Conservation (phyloP, 2,888 invertebrate species). For the Cheilosia impressa region DNA sequence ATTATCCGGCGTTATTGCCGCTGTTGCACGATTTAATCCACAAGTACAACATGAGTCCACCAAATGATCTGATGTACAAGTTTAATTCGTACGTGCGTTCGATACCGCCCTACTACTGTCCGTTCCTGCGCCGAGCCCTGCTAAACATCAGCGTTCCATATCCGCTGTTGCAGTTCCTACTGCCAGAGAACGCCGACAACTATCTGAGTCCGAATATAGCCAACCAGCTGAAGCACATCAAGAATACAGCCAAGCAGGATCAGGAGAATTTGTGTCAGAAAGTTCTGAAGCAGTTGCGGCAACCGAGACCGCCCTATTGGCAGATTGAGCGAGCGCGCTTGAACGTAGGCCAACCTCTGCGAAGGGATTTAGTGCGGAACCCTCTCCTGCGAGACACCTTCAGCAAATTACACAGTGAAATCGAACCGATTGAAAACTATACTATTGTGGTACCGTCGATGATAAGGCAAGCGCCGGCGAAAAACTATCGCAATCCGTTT, state of each 20-base stretch:
- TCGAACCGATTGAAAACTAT: slow-evolving; percentile 93
- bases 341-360: slow-evolving; percentile 88
- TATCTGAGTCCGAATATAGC: slow-evolving; percentile 96
- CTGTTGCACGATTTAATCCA: slow-evolving; percentile 97
- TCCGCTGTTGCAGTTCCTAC: slow-evolving; percentile 91
- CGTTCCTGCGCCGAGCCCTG: slow-evolving; percentile 95
- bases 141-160: slow-evolving; percentile 95
- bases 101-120: slow-evolving; percentile 97
- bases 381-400: slow-evolving; percentile 93
- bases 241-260: slow-evolving; percentile 96
- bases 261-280: slow-evolving; percentile 92
- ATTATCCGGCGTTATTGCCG: slow-evolving; percentile 97
- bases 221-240: slow-evolving; percentile 97
- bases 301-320: slow-evolving; percentile 84
- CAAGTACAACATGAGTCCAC: slow-evolving; percentile 95
- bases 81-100: slow-evolving; percentile 97
- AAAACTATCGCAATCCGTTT: slow-evolving; percentile 95
- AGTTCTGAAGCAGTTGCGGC: slow-evolving; percentile 83
- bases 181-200: slow-evolving; percentile 96
- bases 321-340: slow-evolving; percentile 91
- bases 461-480: slow-evolving; percentile 85
- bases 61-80: slow-evolving; percentile 95
- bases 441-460: slow-evolving; percentile 89
- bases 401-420: slow-evolving; percentile 91
- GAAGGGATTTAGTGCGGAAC: slow-evolving; percentile 92